Evolutionary conservation across 2,797 vertebrate genomes (phyloP), one percentile per base, ranked within the genome.

Genomic region (Orientallactaga sibirica): DNA sequence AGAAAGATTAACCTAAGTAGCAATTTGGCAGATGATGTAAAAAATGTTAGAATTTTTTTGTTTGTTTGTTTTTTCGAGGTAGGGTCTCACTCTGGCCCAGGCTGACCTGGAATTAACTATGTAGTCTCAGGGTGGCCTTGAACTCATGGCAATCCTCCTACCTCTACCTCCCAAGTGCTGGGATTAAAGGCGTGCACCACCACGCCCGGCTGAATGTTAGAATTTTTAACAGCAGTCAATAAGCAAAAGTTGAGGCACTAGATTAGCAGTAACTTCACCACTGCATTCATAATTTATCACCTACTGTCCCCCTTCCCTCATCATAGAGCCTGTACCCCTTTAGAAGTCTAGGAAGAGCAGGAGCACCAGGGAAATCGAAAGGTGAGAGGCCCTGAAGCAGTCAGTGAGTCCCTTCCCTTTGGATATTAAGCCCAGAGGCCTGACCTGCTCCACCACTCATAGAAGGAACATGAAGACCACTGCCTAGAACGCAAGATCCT

Each of bases 401-500:
- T 98, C 97, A 97, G 97, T 98, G 96, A 98, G 97, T 79, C 97
- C 3, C 97, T 97, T 98, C 85, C 97, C 97, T 61, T 98, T 98
- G 95, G 97, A 98, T 88, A 98, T 98, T 96, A 98, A 98, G 87
- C 97, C 97, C 68, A 97, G 97, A 94, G 96, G 98, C 76, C 97
- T 98, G 98, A 98, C 84, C 92, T 97, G 66, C 98, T 98, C 76
- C 98, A 98, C 92, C 89, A 97, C 79, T 97, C 97, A 14, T 98
- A 97, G 94, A 98, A 99, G 99, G 98, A 99, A 98, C 99, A 99
- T 98, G 99, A 99, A 98, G 99, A 99, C 7, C 41, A 62, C 5
- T 14, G 33, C 19, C 0, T 99, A 99, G 98, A 99, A 99, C 2
- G 98, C 98, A 97, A 99, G 99, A 99, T 99, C 92, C 99, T 99